phyloP scores from a whole-genome alignment of 2,113 vertebrate species.

The Rhinogobius similis region DNA sequence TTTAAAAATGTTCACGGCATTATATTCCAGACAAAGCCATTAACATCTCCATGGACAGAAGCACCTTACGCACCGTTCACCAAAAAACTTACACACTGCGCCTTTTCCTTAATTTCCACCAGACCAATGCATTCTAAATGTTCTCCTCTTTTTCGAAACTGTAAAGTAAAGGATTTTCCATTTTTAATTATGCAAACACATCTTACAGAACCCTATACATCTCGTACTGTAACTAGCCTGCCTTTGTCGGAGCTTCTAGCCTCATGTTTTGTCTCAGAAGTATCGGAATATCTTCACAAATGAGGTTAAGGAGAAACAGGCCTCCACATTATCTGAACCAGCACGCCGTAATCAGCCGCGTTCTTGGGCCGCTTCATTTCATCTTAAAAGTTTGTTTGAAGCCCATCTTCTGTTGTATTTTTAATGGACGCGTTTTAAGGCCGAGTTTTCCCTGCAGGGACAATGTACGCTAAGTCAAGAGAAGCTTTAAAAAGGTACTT shows the following conservation, averaged over 20 bases:
- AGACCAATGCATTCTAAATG: no score
- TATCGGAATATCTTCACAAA: neutral
- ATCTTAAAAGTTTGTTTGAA: slow-evolving; percentile 60
- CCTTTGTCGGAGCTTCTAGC: neutral
- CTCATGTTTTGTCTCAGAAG: slow-evolving; percentile 2
- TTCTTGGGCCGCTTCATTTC: slow-evolving; percentile 32
- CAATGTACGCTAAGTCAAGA: slow-evolving; percentile 41
- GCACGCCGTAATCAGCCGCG: slow-evolving; percentile 32
- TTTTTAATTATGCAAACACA: neutral
- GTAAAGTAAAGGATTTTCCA: neutral
- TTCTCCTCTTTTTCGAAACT: neutral
- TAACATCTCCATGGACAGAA: no score
- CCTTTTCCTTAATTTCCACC: no score
- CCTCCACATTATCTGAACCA: slow-evolving; percentile 38
- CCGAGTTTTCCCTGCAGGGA: slow-evolving; percentile 53
- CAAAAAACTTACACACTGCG: no score
- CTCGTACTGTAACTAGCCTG: neutral
- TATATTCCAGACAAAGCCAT: no score
- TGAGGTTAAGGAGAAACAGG: slow-evolving; percentile 8
- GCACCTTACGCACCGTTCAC: no score
- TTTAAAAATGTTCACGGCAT: no score
- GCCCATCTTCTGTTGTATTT: slow-evolving; percentile 63
- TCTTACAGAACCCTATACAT: neutral
- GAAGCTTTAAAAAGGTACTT: slow-evolving; percentile 26
- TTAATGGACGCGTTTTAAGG: slow-evolving; percentile 54